A percentile compares a stretch with the other conserved stretches of the same genome.
phyloP scores from a whole-genome alignment of 2,113 vertebrate genomes.

The Thomomys bottae region DNA sequence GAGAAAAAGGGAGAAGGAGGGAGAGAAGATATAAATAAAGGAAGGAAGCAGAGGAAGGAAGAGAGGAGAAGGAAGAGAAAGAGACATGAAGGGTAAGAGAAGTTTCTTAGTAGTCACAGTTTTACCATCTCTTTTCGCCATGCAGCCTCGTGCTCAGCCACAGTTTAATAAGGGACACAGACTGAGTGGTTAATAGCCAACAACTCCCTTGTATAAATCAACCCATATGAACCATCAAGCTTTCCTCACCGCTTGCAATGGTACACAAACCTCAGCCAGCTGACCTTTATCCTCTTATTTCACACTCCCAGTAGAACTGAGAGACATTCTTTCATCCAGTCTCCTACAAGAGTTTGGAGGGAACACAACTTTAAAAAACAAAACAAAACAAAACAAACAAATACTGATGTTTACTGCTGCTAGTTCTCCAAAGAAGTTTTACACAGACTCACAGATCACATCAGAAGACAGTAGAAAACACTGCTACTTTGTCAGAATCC shows the following conservation, averaged over 20 bases:
- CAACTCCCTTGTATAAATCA: constrained; percentile 6
- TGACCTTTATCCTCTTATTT: constrained; percentile 20
- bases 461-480: not conserved
- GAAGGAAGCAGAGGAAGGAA: too few species aligned
- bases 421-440: not conserved
- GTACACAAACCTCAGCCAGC: not conserved
- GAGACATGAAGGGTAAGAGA: too few species aligned
- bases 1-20: too few species aligned
- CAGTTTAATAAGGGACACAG: not conserved
- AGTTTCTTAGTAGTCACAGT: not conserved
- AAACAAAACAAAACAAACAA: too few species aligned
- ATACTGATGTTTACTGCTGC: not conserved
- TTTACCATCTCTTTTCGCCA: constrained; percentile 11
- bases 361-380: not conserved
- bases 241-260: constrained; percentile 11
- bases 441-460: too few species aligned
- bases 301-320: not conserved
- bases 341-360: not conserved
- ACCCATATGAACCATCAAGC: not conserved
- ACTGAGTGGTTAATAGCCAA: not conserved
- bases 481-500: not conserved
- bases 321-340: not conserved
- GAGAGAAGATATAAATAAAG: too few species aligned
- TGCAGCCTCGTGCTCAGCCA: not conserved
- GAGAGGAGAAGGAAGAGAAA: too few species aligned